Evolutionary conservation across 1,140 invertebrate genomes (phyloP).

Genomic region (Whitmania pigra): DNA sequence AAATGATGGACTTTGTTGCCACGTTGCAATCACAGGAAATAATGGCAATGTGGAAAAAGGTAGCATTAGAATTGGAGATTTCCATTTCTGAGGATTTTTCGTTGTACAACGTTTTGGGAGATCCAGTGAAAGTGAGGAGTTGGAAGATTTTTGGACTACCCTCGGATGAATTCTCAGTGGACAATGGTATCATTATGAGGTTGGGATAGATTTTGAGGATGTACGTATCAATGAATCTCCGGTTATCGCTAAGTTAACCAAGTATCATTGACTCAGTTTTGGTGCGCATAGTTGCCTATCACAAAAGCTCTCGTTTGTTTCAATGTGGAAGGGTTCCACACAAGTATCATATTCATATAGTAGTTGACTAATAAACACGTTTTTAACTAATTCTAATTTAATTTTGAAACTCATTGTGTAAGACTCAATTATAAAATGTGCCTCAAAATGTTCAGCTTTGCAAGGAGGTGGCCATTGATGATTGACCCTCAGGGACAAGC

Average conservation of each 20-base stretch:
- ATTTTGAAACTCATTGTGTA: too few relatives aligned
- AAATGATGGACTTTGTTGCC: neutral
- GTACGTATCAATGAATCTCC: neutral
- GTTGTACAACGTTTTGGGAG: slow-evolving; percentile 37
- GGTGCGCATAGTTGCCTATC: too few relatives aligned
- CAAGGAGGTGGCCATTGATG: slow-evolving; percentile 43
- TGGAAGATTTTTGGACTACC: slow-evolving; percentile 43
- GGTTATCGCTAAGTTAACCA: too few relatives aligned
- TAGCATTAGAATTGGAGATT: slow-evolving; percentile 33
- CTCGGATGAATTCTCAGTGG: slow-evolving; percentile 41
- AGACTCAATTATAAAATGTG: too few relatives aligned
- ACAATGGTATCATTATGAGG: slow-evolving; percentile 37
- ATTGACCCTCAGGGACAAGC: slow-evolving; percentile 45
- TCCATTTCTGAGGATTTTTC: slow-evolving; percentile 39
- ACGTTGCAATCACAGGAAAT: slow-evolving; percentile 31
- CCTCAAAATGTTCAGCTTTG: slow-evolving; percentile 28
- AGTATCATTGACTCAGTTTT: too few relatives aligned
- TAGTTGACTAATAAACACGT: too few relatives aligned
- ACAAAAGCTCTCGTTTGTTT: too few relatives aligned
- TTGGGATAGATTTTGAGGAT: neutral
- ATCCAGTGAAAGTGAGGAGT: slow-evolving; percentile 39
- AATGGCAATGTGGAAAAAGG: slow-evolving; percentile 34
- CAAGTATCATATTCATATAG: too few relatives aligned
- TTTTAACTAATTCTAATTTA: too few relatives aligned
- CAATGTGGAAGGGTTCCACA: too few relatives aligned